A percentile compares a stretch with the other conserved stretches of the same genome.
phyloP scores from a whole-genome alignment of 2,797 vertebrate species.

The Falco columbarius region DNA sequence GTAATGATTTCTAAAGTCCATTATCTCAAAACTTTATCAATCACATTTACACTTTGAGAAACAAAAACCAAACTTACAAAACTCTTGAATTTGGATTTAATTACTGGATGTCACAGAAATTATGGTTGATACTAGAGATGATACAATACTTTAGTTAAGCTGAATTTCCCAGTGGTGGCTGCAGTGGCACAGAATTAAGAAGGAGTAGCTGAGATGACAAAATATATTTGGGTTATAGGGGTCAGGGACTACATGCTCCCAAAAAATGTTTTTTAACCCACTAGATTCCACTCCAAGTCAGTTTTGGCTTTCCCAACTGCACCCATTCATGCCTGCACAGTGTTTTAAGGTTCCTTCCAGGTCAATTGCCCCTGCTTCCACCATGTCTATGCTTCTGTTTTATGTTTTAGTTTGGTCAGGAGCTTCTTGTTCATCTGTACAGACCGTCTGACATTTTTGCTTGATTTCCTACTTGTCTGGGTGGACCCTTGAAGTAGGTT shows the following conservation, averaged over 20 bases:
- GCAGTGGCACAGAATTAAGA: not conserved
- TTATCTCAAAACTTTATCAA: conserved; percentile 61
- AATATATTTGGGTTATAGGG: not conserved
- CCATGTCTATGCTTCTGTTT: not conserved
- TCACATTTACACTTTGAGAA: conserved; percentile 56
- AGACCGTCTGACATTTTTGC: not conserved
- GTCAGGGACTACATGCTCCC: not conserved
- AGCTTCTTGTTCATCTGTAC: not conserved
- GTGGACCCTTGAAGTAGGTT: not conserved
- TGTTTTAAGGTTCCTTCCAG: not conserved
- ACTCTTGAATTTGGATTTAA: not conserved
- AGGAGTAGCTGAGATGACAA: not conserved
- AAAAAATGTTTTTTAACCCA: not conserved
- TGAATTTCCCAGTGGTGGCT: not conserved
- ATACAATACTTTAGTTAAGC: not conserved
- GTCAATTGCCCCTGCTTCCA: not conserved
- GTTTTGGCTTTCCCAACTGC: not conserved
- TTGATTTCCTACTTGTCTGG: not conserved
- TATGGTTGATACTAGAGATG: not conserved
- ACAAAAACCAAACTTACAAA: conserved; percentile 41
- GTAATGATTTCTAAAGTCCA: conserved; percentile 55
- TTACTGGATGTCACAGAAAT: not conserved
- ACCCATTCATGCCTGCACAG: not conserved
- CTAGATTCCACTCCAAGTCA: not conserved
- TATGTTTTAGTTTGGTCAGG: not conserved